Base-by-base conservation (phyloP, 1,140 invertebrate genomes). In the Orchestia grillus region DNA sequence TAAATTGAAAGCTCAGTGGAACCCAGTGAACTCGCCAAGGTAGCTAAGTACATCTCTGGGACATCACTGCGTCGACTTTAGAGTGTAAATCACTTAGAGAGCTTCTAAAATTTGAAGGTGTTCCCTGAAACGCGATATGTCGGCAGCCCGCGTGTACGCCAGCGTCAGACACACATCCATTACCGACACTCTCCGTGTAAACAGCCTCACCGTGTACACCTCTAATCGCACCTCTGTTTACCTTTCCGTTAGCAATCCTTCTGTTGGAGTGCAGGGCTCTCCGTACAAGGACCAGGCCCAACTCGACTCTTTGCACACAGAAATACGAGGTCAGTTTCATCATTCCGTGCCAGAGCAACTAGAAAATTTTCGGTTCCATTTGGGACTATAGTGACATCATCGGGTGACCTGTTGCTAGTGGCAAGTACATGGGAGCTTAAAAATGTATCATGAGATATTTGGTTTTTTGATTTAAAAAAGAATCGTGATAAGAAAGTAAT, bases 211-310 rank as follows among this genome's bases (percentile, higher is more conserved):
- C 41, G 92, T 94, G 92, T 94, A 94, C 92, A 94, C 92, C 92
- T 44, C 92, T 94, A 47, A 94, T 94, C 92, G 44, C 92, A 45
- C 40, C 40, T 47, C 43, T 94, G 92, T 94, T 94, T 94, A 44
- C 92, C 44, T 40, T 94, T 94, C 92, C 92, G 92, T 94, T 94
- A 94, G 92, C 92, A 94, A 94, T 94, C 92, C 92, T 94, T 94
- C 92, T 47, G 43, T 94, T 94, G 92, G 44, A 94, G 92, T 94
- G 92, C 43, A 42, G 41, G 88, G 3, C 62, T 77, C 62, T 77
- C 62, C 62, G 62, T 77, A 77, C 15, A 77, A 77, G 62, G 62
- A 36, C 62, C 62, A 77, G 62, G 62, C 62, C 62, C 62, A 77
- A 77, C 62, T 77, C 62, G 28, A 77, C 62, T 77, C 62, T 77